phyloP scores from a whole-genome alignment of 2,888 invertebrate species.

The Melinaea menophilus region DNA sequence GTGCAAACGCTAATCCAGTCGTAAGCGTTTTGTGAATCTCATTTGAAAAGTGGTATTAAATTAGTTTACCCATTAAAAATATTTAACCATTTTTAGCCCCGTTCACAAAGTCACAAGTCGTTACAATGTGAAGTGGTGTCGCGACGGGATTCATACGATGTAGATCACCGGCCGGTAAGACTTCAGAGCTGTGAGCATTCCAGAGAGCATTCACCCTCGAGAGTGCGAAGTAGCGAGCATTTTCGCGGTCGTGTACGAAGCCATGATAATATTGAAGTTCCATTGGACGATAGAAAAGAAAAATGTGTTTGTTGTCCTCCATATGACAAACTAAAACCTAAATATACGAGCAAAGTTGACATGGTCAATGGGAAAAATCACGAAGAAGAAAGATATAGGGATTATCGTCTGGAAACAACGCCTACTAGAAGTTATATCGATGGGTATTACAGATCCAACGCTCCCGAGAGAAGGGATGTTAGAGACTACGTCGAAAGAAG shows the following conservation, averaged over 20 bases:
- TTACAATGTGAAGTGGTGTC: constrained; percentile 59
- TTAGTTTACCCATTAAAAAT: background rate
- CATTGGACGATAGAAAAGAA: constrained; percentile 33
- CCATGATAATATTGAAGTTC: constrained; percentile 38
- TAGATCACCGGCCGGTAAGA: constrained; percentile 45
- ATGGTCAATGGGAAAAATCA: constrained; percentile 38
- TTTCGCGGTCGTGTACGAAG: constrained; percentile 40
- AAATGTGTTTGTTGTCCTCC: constrained; percentile 43
- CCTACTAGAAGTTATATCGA: constrained; percentile 46
- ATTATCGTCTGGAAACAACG: constrained; percentile 42
- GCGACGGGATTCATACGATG: constrained; percentile 40
- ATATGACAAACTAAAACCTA: constrained; percentile 43
- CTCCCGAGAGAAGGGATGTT: constrained; percentile 39
- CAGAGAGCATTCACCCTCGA: constrained; percentile 44
- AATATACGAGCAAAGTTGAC: constrained; percentile 52
- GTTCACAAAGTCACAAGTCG: constrained; percentile 66
- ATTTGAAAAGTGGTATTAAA: background rate
- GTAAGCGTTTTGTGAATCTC: constrained; percentile 37
- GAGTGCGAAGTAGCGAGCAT: constrained; percentile 55
- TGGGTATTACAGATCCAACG: constrained; percentile 40
- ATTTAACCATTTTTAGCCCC: constrained; percentile 43
- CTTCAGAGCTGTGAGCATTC: constrained; percentile 43
- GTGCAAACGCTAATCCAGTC: constrained; percentile 34
- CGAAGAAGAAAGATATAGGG: constrained; percentile 42
- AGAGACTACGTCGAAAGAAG: constrained; percentile 45